Conservation (phyloP, 1,140 invertebrate genomes). For the Drosophila lowei region DNA sequence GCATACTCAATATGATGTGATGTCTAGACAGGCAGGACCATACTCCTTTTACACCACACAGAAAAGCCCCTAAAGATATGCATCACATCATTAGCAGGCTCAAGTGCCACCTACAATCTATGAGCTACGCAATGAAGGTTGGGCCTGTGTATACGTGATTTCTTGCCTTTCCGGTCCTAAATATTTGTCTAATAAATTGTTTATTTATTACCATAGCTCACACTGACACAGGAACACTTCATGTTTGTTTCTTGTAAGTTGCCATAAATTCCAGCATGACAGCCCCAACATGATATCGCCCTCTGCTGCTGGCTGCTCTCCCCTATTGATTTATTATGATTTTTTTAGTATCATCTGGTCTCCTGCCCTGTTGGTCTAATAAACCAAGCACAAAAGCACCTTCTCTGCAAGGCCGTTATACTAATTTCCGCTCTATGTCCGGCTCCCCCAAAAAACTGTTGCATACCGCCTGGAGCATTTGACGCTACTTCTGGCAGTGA, state of each 20-base stretch:
- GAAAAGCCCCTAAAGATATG: constrained; percentile 1
- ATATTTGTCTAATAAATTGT: constrained; percentile 59
- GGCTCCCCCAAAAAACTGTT: constrained; percentile 14
- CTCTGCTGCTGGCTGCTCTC: background rate
- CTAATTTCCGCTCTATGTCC: constrained; percentile 22
- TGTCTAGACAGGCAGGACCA: no score
- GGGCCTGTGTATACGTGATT: constrained; percentile 30
- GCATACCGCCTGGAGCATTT: constrained; percentile 1
- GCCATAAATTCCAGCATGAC: constrained; percentile 46
- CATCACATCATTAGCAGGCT: constrained; percentile 37
- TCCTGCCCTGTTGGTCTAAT: constrained; percentile 26
- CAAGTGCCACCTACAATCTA: constrained; percentile 19
- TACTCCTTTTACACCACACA: no score
- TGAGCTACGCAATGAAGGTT: background rate
- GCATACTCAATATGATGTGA: no score
- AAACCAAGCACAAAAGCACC: constrained; percentile 4
- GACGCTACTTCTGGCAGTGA: no score
- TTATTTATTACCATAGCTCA: constrained; percentile 55
- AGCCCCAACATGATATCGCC: constrained; percentile 42
- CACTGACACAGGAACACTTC: constrained; percentile 4
- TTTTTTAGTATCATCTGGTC: constrained; percentile 1
- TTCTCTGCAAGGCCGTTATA: constrained; percentile 34
- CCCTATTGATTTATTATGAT: constrained; percentile 57
- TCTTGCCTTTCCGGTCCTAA: constrained; percentile 5
- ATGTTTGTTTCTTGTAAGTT: constrained; percentile 27